phyloP scores from a whole-genome alignment of 2,888 invertebrate species.

The Helicoverpa assulta region DNA sequence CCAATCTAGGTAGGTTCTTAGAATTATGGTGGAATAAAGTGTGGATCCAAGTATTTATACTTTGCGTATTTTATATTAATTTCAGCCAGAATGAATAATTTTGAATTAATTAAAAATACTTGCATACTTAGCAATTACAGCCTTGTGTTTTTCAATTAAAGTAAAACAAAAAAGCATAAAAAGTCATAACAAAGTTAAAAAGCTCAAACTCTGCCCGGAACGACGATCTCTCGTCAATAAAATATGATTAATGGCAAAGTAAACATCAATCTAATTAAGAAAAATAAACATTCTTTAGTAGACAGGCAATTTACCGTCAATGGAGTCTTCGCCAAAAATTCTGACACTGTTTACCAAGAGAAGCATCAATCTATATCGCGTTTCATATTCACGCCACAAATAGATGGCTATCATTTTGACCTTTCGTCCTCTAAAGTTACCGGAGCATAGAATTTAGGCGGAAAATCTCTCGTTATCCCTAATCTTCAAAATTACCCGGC shows the following conservation, averaged over 20 bases:
- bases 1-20: constrained; percentile 25
- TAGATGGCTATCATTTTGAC: constrained; percentile 34
- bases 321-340: constrained; percentile 43
- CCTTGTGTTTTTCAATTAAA: not conserved
- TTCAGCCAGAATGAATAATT: not conserved
- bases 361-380: constrained; percentile 61
- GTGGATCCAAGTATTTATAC: not conserved
- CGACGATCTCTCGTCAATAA: constrained; percentile 5
- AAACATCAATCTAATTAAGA: constrained; percentile 52
- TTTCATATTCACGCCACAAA: constrained; percentile 52
- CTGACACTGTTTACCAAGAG: constrained; percentile 56
- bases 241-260: constrained; percentile 46
- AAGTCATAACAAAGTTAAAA: not conserved
- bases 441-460: constrained; percentile 9
- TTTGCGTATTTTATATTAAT: too few relatives aligned
- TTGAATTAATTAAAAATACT: not conserved
- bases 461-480: constrained; percentile 2
- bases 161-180: not conserved
- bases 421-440: constrained; percentile 35
- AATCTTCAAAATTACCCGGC: not conserved
- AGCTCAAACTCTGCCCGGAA: not conserved
- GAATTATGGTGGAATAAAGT: constrained; percentile 23
- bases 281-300: constrained; percentile 47
- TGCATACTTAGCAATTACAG: not conserved
- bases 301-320: constrained; percentile 31